Evolutionary conservation across 2,797 vertebrate genomes (phyloP).

Genomic region (Pipistrellus pygmaeus): DNA sequence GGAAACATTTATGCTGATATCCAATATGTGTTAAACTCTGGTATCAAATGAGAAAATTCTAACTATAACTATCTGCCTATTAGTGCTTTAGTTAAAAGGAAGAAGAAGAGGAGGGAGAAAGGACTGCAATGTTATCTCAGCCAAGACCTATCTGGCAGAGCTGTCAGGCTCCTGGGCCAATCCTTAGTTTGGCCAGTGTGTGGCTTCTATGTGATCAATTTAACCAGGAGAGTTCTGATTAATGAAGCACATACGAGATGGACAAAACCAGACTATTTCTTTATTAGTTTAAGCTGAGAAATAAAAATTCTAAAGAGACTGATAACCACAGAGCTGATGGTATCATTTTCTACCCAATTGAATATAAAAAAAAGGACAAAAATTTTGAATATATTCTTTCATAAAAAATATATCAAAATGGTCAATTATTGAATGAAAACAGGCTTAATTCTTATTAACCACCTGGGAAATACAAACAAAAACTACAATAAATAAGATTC

Average conservation of each 20-base stretch:
- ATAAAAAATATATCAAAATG: background rate
- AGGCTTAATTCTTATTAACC: background rate
- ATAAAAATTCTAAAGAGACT: constrained; percentile 25
- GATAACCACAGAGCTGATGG: background rate
- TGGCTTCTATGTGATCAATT: background rate
- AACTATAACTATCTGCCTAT: background rate
- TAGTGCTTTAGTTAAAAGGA: background rate
- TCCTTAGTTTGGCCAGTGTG: background rate
- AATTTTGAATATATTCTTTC: background rate
- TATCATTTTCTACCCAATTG: background rate
- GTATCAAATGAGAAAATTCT: background rate
- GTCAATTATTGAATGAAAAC: background rate
- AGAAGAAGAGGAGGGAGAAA: background rate
- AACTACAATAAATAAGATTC: background rate
- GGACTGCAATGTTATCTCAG: background rate
- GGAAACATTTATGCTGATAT: background rate
- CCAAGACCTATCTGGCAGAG: background rate
- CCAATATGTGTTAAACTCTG: background rate
- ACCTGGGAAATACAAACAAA: background rate
- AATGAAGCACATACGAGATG: background rate
- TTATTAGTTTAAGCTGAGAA: constrained; percentile 20
- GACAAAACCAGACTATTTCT: background rate
- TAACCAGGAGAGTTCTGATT: background rate
- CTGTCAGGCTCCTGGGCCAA: background rate
- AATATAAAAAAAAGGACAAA: background rate